These are phyloP conservation scores for Stichopus horrens DNA, from an alignment of 53 echinoderm and acorn worm species.

Conservation along the genomic window DNA sequence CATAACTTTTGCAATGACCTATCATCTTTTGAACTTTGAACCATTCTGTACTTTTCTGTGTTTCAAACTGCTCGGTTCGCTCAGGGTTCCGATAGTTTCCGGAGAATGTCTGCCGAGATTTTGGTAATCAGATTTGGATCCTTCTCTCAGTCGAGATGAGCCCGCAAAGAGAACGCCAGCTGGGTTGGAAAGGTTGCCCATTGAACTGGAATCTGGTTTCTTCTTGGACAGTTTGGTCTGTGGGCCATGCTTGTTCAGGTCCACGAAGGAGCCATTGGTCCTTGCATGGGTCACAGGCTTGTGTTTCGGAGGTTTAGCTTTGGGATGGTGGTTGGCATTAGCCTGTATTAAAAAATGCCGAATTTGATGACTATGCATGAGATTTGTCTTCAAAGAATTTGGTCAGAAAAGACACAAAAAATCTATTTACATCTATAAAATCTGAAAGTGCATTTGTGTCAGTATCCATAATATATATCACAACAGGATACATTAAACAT, in stretches of 20 bases:
- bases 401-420: no score
- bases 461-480: no score
- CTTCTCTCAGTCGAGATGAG: not conserved
- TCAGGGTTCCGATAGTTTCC: constrained; percentile 19
- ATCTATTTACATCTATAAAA: no score
- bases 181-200: not conserved
- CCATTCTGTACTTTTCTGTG: constrained; percentile 30
- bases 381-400: no score
- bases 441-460: no score
- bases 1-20: not conserved
- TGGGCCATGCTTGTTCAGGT: no score
- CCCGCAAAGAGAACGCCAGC: constrained; percentile 12
- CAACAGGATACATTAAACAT: no score
- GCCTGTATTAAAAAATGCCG: not conserved
- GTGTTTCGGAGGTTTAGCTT: not conserved
- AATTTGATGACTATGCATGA: no score
- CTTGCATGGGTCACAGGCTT: not conserved
- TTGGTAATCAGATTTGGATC: not conserved
- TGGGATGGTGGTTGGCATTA: not conserved
- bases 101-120: not conserved
- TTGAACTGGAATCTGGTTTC: not conserved
- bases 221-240: not conserved
- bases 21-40: constrained; percentile 29
- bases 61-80: not conserved
- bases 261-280: not conserved